A percentile compares a stretch with the other conserved stretches of the same genome.
Conservation (phyloP, 2,797 vertebrate genomes). For the Sibirionetta formosa region DNA sequence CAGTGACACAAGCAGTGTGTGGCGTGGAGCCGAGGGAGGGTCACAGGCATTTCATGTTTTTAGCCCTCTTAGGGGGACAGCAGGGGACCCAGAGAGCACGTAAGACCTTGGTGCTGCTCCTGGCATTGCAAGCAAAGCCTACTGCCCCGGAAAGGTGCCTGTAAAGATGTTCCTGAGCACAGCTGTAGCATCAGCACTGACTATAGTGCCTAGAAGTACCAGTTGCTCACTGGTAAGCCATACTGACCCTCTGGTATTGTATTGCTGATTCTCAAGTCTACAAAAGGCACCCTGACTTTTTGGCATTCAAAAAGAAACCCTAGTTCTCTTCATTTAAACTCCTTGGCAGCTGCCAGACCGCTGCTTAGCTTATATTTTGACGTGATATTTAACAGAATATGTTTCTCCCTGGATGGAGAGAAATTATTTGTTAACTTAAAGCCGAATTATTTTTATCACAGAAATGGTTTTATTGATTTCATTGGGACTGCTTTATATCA, state of each 20-base stretch:
- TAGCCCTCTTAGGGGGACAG: neutral
- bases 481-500: neutral
- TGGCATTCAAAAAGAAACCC: neutral
- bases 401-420: neutral
- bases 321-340: conserved; percentile 31
- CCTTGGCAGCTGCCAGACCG: conserved; percentile 19
- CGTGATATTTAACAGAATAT: conserved; percentile 40
- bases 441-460: conserved; percentile 16
- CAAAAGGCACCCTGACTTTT: neutral
- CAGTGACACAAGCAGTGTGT: neutral
- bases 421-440: neutral
- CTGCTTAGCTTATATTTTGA: conserved; percentile 58
- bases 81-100: neutral
- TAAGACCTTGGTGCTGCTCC: neutral
- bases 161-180: neutral
- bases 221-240: neutral
- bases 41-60: neutral
- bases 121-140: neutral
- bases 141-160: neutral
- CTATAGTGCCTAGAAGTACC: neutral
- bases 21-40: neutral
- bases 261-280: neutral
- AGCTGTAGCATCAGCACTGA: neutral
- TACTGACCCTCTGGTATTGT: neutral
- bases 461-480: conserved; percentile 13